Evolutionary conservation across 2,797 vertebrate genomes (phyloP), one percentile per base, ranked within the genome.

Genomic region (Sebastes oblongus): DNA sequence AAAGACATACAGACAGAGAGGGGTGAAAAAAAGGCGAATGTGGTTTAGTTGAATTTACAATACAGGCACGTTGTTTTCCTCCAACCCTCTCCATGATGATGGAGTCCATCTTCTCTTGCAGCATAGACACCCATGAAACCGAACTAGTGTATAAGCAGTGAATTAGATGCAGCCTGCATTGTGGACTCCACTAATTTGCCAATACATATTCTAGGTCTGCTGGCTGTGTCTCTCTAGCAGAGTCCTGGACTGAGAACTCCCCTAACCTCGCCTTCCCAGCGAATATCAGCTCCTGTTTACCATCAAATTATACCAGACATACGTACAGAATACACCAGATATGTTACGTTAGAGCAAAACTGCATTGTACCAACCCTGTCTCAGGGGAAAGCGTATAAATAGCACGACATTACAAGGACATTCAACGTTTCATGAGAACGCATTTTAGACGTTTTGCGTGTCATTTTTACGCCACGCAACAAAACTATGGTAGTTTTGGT

Each of bases 1-100:
- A 62, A 61, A 65, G 36, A 75, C 9, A 73, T 30, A 52, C 66
- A 56, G 18, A 60, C 10, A 46, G 27, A 60, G 13, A 56, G 18
- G 5, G 27, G n/a, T 8, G 46, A 42, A 25, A 10, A 3, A 18
- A 8, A 69, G 3, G 6, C 1, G 5, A 25, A 75, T 25, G 42
- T 65, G 30, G 5, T 77, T 75, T n/a, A 22, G 42, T 60, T 75
- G 25, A 20, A 65, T 74, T 78, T 72, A 72, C 65, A 77, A 18
- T 12, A 25, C 32, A 70, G 24, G 72, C 25, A 71, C 39, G 46
- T 72, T 34, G 42, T 75, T 62, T 68, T 46, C n/a, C 46, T 72
- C 7, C 2, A 54, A 58, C 30, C 55, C 29, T 66, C 59, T 80
- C 36, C 61, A 6, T 58, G 50, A 55, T 3, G 27, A 62, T 52